Conservation (phyloP, 2,888 invertebrate genomes). For the Nineta flava region DNA sequence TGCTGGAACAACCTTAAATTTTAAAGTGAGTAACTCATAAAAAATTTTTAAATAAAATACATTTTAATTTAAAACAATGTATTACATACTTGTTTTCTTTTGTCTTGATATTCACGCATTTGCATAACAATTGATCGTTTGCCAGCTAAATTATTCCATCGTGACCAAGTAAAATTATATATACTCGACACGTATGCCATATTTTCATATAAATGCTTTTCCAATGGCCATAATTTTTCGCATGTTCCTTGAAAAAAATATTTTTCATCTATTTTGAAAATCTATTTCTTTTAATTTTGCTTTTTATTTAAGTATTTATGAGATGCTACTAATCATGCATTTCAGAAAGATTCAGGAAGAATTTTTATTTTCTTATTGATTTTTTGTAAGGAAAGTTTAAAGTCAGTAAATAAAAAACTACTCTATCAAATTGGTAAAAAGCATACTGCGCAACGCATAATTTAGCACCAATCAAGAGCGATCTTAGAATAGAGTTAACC, state of each 20-base stretch:
- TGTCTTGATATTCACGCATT: constrained; percentile 34
- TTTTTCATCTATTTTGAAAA: not conserved
- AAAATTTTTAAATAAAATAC: not conserved
- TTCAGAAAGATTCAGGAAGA: no score
- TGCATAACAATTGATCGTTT: constrained; percentile 48
- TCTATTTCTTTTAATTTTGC: not conserved
- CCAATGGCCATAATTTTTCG: constrained; percentile 54
- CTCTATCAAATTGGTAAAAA: no score
- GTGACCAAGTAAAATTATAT: constrained; percentile 62
- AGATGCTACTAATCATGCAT: no score
- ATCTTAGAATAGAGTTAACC: no score
- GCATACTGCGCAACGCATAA: no score
- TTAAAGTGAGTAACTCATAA: not conserved
- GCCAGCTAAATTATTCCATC: constrained; percentile 48
- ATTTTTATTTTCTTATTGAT: no score
- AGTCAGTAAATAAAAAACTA: no score
- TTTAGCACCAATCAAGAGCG: no score
- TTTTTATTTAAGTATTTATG: not conserved
- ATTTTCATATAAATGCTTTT: constrained; percentile 60
- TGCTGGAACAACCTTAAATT: not conserved
- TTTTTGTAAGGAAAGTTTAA: no score
- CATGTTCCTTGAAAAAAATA: constrained; percentile 29
- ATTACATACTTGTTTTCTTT: constrained; percentile 3
- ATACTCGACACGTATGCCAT: constrained; percentile 57
- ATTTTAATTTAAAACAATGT: not conserved